These are phyloP conservation scores for Drosophila repleta DNA, from an alignment of 1,140 invertebrate genomes.

Conservation along the genomic window DNA sequence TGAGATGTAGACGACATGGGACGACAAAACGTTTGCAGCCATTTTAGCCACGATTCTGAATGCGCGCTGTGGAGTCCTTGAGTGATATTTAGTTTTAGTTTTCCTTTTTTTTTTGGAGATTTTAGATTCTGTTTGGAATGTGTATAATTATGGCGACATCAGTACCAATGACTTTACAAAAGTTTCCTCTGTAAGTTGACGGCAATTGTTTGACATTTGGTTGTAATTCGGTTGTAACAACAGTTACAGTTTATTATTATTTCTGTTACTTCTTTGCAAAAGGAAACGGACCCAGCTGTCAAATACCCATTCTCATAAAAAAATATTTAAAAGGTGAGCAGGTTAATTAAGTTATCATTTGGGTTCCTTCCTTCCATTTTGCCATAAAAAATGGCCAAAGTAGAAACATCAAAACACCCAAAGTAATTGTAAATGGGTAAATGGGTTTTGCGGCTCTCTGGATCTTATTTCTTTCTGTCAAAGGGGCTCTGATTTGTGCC, in stretches of 20 bases:
- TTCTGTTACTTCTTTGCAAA: slow-evolving; percentile 1
- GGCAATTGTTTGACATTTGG: slow-evolving; percentile 54
- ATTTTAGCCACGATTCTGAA: background rate
- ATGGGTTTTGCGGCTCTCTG: slow-evolving; percentile 62
- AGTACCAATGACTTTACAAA: background rate
- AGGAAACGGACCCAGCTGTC: background rate
- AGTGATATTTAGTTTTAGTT: background rate
- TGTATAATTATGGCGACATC: slow-evolving; percentile 25
- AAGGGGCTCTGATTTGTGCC: background rate
- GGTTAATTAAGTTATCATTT: slow-evolving; percentile 70
- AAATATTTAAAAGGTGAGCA: slow-evolving; percentile 52
- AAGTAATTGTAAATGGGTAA: slow-evolving; percentile 72
- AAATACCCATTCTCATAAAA: background rate
- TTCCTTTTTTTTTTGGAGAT: slow-evolving; percentile 18
- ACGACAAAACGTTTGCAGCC: slow-evolving; percentile 45
- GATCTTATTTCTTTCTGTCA: slow-evolving; percentile 26
- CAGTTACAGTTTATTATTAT: slow-evolving; percentile 30
- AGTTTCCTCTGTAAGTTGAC: slow-evolving; percentile 23
- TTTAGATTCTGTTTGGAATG: slow-evolving; percentile 23
- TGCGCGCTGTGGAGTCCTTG: background rate
- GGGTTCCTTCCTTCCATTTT: slow-evolving; percentile 15
- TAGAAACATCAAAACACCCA: slow-evolving; percentile 20
- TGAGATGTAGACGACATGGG: background rate
- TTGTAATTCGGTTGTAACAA: slow-evolving; percentile 53
- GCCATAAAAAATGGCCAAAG: slow-evolving; percentile 32